A percentile compares a stretch with the other conserved stretches of the same genome.
Conservation (phyloP, 2,113 vertebrate species). For the Hoplias malabaricus region DNA sequence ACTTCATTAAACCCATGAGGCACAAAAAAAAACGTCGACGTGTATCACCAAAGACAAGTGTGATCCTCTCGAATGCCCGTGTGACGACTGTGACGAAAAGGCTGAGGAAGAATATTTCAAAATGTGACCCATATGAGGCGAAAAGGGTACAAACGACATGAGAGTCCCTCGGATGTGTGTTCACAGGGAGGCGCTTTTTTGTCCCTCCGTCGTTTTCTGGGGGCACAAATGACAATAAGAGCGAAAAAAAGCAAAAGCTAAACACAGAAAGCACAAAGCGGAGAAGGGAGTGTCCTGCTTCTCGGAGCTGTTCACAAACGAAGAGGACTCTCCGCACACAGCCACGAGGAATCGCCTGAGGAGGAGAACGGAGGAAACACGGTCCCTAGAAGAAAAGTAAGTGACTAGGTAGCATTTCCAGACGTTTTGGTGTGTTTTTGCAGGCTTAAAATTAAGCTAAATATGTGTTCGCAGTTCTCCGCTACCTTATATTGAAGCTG, state of each 20-base stretch:
- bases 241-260: not conserved
- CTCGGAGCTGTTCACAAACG: slow-evolving; percentile 18
- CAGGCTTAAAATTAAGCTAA: not conserved
- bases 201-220: slow-evolving; percentile 1
- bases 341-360: slow-evolving; percentile 40
- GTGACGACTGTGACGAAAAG: slow-evolving; percentile 36
- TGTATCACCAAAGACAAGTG: not conserved
- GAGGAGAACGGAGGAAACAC: slow-evolving; percentile 34
- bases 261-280: not conserved
- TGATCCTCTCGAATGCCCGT: slow-evolving; percentile 16
- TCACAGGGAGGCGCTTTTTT: not conserved
- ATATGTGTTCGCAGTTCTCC: not conserved
- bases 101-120: slow-evolving; percentile 48
- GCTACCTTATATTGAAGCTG: not conserved
- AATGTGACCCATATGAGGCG: slow-evolving; percentile 44
- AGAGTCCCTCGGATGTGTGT: not conserved
- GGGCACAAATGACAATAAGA: not conserved
- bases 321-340: slow-evolving; percentile 29
- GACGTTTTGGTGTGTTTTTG: not conserved
- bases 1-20: not conserved
- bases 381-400: slow-evolving; percentile 35
- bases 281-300: slow-evolving; percentile 40
- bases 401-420: slow-evolving; percentile 26
- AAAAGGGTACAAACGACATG: not conserved
- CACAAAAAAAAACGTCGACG: not conserved